Conservation (phyloP, 2,113 vertebrate genomes). For the Apodemus speciosus region DNA sequence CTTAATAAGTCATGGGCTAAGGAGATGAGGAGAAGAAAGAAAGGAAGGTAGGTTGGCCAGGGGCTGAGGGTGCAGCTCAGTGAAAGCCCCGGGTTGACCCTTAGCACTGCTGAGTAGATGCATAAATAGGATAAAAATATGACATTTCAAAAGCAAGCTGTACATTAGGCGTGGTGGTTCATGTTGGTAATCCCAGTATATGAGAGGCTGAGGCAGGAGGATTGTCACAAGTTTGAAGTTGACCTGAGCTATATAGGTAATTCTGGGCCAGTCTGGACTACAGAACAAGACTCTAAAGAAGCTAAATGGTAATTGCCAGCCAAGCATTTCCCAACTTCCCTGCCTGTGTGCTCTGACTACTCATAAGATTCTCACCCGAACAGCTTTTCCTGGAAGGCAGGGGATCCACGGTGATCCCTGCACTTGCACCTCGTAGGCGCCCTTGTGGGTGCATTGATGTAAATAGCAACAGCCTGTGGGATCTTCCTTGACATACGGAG, state of each 20-base stretch:
- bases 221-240: neutral
- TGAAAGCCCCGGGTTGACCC: neutral
- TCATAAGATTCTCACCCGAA: constrained; percentile 81
- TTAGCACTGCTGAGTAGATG: neutral
- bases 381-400: constrained; percentile 85
- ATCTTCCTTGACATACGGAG: constrained; percentile 19
- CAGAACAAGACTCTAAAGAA: neutral
- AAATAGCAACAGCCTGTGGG: constrained; percentile 88
- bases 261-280: neutral
- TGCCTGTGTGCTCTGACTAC: neutral
- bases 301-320: too few species aligned
- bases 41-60: neutral
- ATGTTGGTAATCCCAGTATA: neutral
- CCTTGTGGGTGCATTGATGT: constrained; percentile 85
- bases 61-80: neutral
- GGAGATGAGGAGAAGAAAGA: neutral
- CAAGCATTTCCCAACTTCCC: neutral
- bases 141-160: neutral
- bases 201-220: neutral
- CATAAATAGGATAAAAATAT: neutral
- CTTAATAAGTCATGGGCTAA: neutral
- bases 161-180: neutral
- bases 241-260: neutral
- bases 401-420: constrained; percentile 86
- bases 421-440: constrained; percentile 85